These are phyloP conservation scores for Catharus fuscescens DNA, from an alignment of 2,113 vertebrate genomes.

Conservation along the genomic window DNA sequence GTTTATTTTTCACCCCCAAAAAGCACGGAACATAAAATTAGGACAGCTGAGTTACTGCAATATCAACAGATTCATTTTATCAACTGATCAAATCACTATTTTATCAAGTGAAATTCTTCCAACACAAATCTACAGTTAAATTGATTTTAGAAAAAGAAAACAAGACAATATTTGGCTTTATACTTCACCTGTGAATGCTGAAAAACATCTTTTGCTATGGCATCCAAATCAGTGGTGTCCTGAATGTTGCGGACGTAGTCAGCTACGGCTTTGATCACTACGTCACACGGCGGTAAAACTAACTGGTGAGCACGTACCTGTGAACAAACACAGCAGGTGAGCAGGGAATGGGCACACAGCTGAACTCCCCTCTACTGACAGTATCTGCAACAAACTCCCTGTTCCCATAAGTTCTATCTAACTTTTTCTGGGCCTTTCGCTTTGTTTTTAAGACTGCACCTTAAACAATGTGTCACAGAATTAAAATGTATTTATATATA, in stretches of 20 bases:
- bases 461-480: neutral
- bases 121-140: neutral
- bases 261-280: conserved; percentile 93
- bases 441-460: neutral
- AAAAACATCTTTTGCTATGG: conserved; percentile 93
- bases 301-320: conserved; percentile 96
- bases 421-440: neutral
- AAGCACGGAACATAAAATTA: neutral
- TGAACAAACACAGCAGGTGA: neutral
- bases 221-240: conserved; percentile 88
- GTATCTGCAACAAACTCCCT: accelerated
- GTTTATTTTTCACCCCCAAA: neutral
- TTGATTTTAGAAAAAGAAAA: neutral
- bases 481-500: neutral
- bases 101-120: neutral
- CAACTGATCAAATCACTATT: neutral
- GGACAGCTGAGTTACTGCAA: neutral
- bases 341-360: neutral
- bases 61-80: neutral
- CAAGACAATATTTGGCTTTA: neutral
- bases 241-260: conserved; percentile 91
- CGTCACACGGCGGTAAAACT: conserved; percentile 93
- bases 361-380: neutral
- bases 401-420: neutral
- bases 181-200: conserved; percentile 90